Evolutionary conservation across 1,140 invertebrate genomes (phyloP).

Genomic region (Drosophila kikkawai): DNA sequence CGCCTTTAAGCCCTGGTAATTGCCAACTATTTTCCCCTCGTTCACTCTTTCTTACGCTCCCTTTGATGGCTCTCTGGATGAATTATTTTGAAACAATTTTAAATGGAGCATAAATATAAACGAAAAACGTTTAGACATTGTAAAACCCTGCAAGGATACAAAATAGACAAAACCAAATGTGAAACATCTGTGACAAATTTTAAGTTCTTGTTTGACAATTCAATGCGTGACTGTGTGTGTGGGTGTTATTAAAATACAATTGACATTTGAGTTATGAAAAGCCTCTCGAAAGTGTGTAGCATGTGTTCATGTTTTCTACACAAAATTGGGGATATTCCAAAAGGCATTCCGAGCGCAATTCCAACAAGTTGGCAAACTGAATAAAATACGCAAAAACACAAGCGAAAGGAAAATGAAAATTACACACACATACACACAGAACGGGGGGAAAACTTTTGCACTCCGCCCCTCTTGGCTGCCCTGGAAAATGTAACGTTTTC

Average conservation of each 20-base stretch:
- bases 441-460: conserved; percentile 21
- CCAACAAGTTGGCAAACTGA: conserved; percentile 5
- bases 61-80: not conserved
- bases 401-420: conserved; percentile 20
- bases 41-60: not conserved
- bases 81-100: conserved; percentile 23
- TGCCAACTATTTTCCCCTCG: conserved; percentile 15
- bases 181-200: conserved; percentile 26
- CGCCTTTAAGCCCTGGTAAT: conserved; percentile 58
- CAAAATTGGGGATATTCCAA: not conserved
- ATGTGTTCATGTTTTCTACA: conserved; percentile 32
- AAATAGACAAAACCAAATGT: conserved; percentile 1
- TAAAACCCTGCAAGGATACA: not conserved
- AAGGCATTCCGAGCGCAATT: not conserved
- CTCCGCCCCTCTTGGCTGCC: not conserved
- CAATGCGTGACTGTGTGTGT: conserved; percentile 38
- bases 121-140: no score
- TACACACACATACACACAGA: not conserved
- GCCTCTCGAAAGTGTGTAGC: conserved; percentile 20
- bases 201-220: conserved; percentile 19
- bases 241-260: conserved; percentile 77
- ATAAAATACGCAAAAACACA: conserved; percentile 21
- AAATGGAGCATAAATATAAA: conserved; percentile 16
- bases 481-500: conserved; percentile 28
- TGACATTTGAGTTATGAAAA: conserved; percentile 60